Evolutionary conservation across 2,113 vertebrate genomes (phyloP).

Genomic region (Numenius arquata): DNA sequence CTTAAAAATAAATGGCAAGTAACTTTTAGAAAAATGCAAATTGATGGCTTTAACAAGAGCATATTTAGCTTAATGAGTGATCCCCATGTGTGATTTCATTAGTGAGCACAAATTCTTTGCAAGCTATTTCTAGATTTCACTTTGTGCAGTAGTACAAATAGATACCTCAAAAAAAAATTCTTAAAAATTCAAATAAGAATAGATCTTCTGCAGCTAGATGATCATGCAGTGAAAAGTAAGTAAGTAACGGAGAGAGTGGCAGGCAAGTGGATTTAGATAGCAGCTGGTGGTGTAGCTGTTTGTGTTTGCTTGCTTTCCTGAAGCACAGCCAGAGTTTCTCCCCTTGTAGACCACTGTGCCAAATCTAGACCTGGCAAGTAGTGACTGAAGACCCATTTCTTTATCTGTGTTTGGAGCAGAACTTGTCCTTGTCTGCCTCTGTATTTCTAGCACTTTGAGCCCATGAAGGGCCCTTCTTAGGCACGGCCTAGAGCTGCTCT

Average conservation of each 20-base stretch:
- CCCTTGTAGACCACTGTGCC: background rate
- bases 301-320: background rate
- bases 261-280: background rate
- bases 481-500: conserved; percentile 15
- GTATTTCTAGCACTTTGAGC: background rate
- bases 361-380: background rate
- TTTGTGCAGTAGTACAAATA: background rate
- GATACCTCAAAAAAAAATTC: background rate
- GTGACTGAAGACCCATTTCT: background rate
- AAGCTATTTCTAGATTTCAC: background rate
- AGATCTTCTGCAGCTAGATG: background rate
- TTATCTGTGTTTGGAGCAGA: background rate
- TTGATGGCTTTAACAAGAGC: background rate
- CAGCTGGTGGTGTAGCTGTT: background rate
- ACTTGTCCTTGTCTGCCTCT: background rate
- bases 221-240: background rate
- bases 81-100: background rate
- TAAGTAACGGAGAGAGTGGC: background rate
- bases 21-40: background rate
- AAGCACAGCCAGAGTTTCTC: background rate
- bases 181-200: background rate
- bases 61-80: background rate
- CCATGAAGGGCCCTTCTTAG: background rate
- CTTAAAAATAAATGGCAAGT: background rate
- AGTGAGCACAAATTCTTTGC: background rate